Evolutionary conservation across 2,113 vertebrate genomes (phyloP).

Genomic region (Piliocolobus tephrosceles): DNA sequence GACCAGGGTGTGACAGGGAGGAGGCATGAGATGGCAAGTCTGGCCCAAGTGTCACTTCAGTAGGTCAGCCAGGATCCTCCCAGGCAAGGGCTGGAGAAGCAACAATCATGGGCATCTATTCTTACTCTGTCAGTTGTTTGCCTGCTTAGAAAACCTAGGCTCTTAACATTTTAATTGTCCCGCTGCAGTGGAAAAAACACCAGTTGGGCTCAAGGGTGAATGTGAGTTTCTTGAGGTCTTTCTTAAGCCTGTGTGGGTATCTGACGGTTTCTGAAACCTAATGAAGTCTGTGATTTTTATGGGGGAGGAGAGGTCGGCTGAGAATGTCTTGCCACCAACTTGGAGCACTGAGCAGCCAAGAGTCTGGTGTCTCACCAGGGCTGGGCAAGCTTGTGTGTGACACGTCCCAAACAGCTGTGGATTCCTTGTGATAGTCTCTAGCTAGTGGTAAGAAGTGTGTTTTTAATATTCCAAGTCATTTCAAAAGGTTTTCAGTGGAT

Average conservation of each 20-base stretch:
- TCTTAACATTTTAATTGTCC: too few relatives aligned
- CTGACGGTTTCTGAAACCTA: background rate
- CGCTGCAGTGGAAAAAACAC: background rate
- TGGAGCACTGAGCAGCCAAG: fast-evolving
- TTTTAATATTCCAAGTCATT: fast-evolving
- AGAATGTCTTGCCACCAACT: fast-evolving
- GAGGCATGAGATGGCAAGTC: background rate
- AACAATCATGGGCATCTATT: fast-evolving
- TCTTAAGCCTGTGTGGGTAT: too few relatives aligned
- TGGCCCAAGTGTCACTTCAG: background rate
- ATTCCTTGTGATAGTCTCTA: too few relatives aligned
- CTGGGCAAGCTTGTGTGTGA: fast-evolving
- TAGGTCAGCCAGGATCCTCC: background rate
- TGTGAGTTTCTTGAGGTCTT: background rate
- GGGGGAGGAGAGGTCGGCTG: fast-evolving
- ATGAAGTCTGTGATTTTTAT: fast-evolving
- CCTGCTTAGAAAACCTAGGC: background rate
- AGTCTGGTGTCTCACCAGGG: fast-evolving
- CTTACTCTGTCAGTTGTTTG: background rate
- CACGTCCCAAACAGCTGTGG: too few relatives aligned
- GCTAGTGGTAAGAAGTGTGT: background rate
- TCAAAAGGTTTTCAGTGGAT: background rate
- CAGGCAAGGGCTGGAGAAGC: fast-evolving
- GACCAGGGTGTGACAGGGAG: fast-evolving
- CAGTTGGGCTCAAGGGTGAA: fast-evolving